Evolutionary conservation across 1,140 invertebrate genomes (phyloP).

Genomic region (Musca domestica): DNA sequence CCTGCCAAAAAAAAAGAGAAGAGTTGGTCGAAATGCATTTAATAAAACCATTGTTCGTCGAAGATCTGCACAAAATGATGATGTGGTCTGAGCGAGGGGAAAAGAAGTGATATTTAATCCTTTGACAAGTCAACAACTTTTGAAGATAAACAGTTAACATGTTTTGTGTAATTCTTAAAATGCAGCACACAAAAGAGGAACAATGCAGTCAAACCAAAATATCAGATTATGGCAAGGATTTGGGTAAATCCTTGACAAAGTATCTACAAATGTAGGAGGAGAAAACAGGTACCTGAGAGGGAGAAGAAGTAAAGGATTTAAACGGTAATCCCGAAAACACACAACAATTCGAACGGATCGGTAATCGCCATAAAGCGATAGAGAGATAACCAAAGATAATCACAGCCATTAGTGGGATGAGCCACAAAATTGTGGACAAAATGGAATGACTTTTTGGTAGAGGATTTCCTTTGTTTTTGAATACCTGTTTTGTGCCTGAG

Average conservation of each 20-base stretch:
- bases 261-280: not conserved
- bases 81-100: not conserved
- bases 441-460: not conserved
- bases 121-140: constrained; percentile 21
- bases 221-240: constrained; percentile 14
- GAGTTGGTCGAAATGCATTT: not conserved
- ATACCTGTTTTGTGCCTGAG: too few species aligned
- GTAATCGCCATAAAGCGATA: not conserved
- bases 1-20: not conserved
- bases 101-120: constrained; percentile 2
- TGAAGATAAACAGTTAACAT: constrained; percentile 4
- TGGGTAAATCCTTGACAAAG: not conserved
- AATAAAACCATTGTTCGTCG: not conserved
- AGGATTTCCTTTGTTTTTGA: too few species aligned
- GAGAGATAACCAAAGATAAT: constrained; percentile 18
- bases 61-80: too few species aligned
- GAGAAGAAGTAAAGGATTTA: not conserved
- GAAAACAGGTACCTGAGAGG: not conserved
- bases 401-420: constrained; percentile 21
- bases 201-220: not conserved
- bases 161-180: not conserved
- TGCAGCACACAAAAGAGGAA: not conserved
- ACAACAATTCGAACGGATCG: too few species aligned
- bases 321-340: too few species aligned
- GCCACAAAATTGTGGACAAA: constrained; percentile 7